Evolutionary conservation across 92 coral and sea anemone genomes (phyloP).

Genomic region (Phenganax marumi): DNA sequence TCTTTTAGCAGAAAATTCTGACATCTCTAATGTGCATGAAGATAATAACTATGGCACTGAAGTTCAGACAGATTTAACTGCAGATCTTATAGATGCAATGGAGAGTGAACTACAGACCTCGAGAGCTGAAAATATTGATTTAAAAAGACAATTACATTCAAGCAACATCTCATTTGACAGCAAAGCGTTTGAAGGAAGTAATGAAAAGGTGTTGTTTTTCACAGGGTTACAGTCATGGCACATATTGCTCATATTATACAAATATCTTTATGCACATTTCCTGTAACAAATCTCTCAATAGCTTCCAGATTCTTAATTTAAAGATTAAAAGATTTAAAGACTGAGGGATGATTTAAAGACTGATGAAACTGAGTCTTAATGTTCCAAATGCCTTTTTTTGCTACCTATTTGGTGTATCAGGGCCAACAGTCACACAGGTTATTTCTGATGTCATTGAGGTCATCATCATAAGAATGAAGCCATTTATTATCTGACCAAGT

Average conservation of each 20-base stretch:
- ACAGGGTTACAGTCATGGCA: background rate
- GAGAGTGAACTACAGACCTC: no score
- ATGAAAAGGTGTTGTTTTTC: slow-evolving; percentile 3
- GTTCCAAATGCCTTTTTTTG: background rate
- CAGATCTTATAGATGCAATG: background rate
- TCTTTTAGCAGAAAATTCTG: no score
- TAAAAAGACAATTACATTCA: no score
- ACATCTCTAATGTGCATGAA: background rate
- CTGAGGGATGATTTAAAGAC: no score
- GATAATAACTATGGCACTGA: background rate
- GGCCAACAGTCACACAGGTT: background rate
- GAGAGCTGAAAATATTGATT: background rate
- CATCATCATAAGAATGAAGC: background rate
- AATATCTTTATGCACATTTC: background rate
- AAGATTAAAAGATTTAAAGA: no score
- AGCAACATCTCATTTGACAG: background rate
- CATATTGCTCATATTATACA: background rate
- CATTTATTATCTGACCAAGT: slow-evolving; percentile 1
- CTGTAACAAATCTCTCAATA: background rate
- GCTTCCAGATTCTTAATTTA: background rate
- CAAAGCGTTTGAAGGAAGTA: background rate
- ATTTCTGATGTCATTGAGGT: background rate
- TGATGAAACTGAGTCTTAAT: slow-evolving; percentile 7
- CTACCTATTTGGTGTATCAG: slow-evolving; percentile 11
- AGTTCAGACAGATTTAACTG: background rate